A percentile compares a stretch with the other conserved stretches of the same genome.
Conservation (phyloP, 2,113 vertebrate genomes). For the Saguinus imperator region DNA sequence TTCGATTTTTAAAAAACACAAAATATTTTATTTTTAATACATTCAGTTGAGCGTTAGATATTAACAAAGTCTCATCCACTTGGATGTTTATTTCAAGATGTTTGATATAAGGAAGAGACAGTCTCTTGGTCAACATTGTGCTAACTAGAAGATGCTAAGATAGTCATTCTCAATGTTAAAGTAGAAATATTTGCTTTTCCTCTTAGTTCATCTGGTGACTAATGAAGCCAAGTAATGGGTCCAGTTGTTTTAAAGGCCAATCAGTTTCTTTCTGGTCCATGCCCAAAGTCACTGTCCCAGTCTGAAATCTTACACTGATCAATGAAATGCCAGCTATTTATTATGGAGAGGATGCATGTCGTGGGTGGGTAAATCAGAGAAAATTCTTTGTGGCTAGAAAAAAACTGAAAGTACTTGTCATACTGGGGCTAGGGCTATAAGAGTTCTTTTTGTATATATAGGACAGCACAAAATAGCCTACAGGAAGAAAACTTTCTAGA, state of each 20-base stretch:
- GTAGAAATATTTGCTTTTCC: background rate
- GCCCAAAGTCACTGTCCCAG: background rate
- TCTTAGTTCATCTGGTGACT: background rate
- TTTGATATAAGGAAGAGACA: background rate
- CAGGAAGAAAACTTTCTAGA: background rate
- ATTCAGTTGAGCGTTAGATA: background rate
- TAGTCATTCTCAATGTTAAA: constrained; percentile 7
- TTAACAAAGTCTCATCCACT: background rate
- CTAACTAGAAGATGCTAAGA: background rate
- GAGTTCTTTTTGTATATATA: background rate
- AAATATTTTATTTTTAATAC: background rate
- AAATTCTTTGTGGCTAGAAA: background rate
- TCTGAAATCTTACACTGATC: background rate
- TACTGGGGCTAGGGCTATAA: background rate
- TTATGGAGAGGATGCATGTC: background rate
- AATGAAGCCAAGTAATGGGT: background rate
- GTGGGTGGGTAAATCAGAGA: background rate
- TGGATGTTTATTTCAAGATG: constrained; percentile 24
- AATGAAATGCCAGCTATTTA: background rate
- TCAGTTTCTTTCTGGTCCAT: background rate
- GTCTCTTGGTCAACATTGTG: background rate
- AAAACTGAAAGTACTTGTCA: background rate
- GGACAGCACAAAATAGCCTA: background rate
- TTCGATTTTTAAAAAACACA: background rate
- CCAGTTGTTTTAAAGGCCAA: background rate